phyloP scores from a whole-genome alignment of 2,113 vertebrate genomes.

The Hymenochirus boettgeri region DNA sequence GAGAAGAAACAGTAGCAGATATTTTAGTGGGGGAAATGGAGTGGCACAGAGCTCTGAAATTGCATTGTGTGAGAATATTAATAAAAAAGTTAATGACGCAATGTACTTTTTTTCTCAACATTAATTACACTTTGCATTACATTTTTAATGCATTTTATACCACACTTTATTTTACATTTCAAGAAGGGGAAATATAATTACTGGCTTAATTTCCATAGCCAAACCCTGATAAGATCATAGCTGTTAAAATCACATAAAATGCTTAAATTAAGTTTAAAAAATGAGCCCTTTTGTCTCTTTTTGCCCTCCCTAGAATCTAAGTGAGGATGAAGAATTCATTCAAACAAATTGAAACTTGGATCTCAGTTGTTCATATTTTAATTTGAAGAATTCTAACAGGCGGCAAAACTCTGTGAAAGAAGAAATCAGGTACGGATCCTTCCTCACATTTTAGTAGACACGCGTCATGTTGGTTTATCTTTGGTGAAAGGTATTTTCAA shows the following conservation, averaged over 20 bases:
- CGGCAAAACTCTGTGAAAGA: no score
- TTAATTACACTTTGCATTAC: constrained; percentile 66
- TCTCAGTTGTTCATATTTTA: not conserved
- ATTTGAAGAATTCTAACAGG: no score
- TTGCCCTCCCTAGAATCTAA: constrained; percentile 51
- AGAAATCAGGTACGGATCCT: no score
- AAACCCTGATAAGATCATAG: constrained; percentile 61
- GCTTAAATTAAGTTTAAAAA: constrained; percentile 62
- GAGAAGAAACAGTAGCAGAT: constrained; percentile 60
- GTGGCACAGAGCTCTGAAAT: constrained; percentile 64
- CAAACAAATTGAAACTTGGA: constrained; percentile 17
- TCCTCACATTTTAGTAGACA: no score
- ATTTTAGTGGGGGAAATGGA: constrained; percentile 64
- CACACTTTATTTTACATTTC: constrained; percentile 64
- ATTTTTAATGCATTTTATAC: constrained; percentile 63
- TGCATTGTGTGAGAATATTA: constrained; percentile 63
- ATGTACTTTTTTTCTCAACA: constrained; percentile 65
- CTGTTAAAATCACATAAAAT: constrained; percentile 65
- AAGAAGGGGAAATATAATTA: constrained; percentile 63
- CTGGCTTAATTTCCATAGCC: constrained; percentile 62
- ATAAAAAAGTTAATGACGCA: constrained; percentile 68
- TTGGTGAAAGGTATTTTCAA: no score
- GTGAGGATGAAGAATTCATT: constrained; percentile 34
- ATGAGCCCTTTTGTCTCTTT: constrained; percentile 44
- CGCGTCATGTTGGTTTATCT: no score